Base-by-base conservation (phyloP, 2,797 vertebrate genomes). In the Astyanax mexicanus region DNA sequence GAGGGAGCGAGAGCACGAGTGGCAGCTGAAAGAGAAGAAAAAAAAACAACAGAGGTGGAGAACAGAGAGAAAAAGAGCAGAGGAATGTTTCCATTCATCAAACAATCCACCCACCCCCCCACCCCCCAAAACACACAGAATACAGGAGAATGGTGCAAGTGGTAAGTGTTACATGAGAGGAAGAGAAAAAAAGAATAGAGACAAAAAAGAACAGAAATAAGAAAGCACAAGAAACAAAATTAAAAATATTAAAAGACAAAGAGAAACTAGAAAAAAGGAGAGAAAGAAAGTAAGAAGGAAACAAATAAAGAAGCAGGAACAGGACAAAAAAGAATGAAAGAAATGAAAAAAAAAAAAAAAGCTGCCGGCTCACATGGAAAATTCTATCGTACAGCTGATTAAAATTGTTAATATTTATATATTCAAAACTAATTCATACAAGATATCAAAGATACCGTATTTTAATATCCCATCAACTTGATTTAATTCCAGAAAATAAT, bases 31-130 rank as follows among this genome's bases (percentile, higher is more conserved):
- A 80, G 79, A 82, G 84, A 27, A 77, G 72, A 82, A 84, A 79
- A 86, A 68, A 73, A 75, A 23, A 51, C 77, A 54, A 84, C 66
- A 80, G 83, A 82, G 75, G 77, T 87, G 87, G 87, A 82, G 85
- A 88, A 87, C 84, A 88, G 89, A 21, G 72, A 83, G 91, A 91
- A 89, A 88, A 93, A 13, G 42, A 44, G 42, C 3, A 88, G 85
- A 90, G 92, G 92, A 92, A 95, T 94, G 94, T 94, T 94, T 93
- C 92, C 93, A 90, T 92, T 93, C 88, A 90, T 54, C 66, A 67
- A n/a, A n/a, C n/a, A n/a, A n/a, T n/a, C n/a, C n/a, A n/a, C n/a
- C n/a, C n/a, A n/a, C n/a, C n/a, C n/a, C n/a, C 47, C 44, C 83
- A 73, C 35, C 25, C 45, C 73, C 81, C 40, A 17, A 42, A 15